Base-by-base conservation (phyloP, 2,888 invertebrate genomes). In the Platycheirus rosarum region DNA sequence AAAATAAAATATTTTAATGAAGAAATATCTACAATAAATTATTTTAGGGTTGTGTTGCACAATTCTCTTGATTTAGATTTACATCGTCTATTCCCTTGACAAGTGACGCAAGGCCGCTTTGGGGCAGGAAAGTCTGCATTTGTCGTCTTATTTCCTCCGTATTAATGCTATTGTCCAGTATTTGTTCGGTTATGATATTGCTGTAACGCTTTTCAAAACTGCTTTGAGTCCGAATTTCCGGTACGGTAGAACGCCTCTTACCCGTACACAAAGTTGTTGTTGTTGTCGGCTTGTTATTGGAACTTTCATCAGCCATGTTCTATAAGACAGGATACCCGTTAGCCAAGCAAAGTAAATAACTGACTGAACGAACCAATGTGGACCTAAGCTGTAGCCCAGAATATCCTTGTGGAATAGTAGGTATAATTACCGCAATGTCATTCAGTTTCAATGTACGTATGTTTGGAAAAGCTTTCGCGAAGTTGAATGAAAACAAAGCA, bases 111-210 rank as follows among this genome's bases (percentile, higher is more conserved):
- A 85, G 86, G 7, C 88, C 86, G n/a, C 87, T 85, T 65, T 87
- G 87, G 0, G 95, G 94, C 91, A 95, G 93, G 87, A 95, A 95
- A 69, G 94, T 94, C 87, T 95, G 94, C 9, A 95, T 91, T 87
- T 96, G 95, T 60, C 93, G 91, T 86, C 93, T 93, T 37, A 92
- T 87, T 82, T 88, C 88, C 62, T 90, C 91, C 75, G 88, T 88
- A 77, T 91, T 91, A 40, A 90, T 89, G 76, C 87, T 88, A 2
- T 87, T 90, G 84, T 91, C 89, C 86, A 90, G 86, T 79, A 91
- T 90, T 82, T 90, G 89, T 63, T 88, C 88, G 78, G 89, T 87
- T 32, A 91, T 91, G 11, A 91, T 88, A 62, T 86, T 86, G 49
- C 89, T 88, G 71, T 91, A 91, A 60, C 90, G 88, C 3, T 88